Evolutionary conservation across 2,888 invertebrate species (phyloP).

Genomic region (Tipula helvola): DNA sequence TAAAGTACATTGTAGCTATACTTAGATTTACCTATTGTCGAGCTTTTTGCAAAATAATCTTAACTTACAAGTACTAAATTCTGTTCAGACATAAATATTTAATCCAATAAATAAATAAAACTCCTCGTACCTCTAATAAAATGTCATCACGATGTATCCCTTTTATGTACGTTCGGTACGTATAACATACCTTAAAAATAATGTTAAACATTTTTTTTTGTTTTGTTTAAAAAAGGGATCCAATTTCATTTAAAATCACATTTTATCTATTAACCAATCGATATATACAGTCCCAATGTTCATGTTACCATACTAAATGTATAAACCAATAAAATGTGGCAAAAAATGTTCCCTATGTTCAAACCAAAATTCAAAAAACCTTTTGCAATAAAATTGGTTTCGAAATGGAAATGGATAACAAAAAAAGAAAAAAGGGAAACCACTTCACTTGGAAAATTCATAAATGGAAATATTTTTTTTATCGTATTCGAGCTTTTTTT

Average conservation of each 20-base stretch:
- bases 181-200: background rate
- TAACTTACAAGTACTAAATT: background rate
- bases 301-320: background rate
- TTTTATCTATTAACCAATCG: background rate
- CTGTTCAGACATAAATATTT: too few relatives aligned
- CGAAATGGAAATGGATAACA: background rate
- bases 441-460: background rate
- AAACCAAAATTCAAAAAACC: too few relatives aligned
- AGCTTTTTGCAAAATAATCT: background rate
- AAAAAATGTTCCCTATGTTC: background rate
- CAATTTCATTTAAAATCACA: background rate
- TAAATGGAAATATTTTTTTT: background rate
- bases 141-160: background rate
- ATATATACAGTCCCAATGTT: background rate
- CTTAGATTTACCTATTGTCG: background rate
- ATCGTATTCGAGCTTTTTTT: background rate
- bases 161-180: background rate
- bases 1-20: background rate
- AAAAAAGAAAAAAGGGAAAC: background rate
- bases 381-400: background rate
- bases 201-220: background rate
- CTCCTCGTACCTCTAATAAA: background rate
- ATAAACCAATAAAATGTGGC: background rate
- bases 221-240: background rate
- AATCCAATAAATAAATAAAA: background rate